A percentile compares a stretch with the other conserved stretches of the same genome.
phyloP scores from a whole-genome alignment of 1,140 invertebrate species.

The Agrypnia vestita region DNA sequence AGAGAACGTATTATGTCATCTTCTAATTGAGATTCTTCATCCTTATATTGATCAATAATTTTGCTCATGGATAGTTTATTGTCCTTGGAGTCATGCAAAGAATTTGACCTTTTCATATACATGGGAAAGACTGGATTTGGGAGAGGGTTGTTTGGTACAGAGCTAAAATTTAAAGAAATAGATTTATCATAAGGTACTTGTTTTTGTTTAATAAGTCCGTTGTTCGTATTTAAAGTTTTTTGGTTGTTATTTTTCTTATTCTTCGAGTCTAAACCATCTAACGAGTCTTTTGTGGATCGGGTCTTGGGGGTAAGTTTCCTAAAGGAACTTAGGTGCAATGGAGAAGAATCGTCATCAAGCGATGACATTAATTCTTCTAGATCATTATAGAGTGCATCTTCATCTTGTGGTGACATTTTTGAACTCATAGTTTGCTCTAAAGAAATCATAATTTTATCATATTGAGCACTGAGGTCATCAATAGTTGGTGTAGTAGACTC shows the following conservation, averaged over 20 bases:
- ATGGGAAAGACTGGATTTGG: conserved; percentile 69
- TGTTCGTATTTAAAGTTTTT: conserved; percentile 35
- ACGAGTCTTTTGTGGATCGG: conserved; percentile 50
- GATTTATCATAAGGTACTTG: conserved; percentile 70
- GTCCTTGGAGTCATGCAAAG: conserved; percentile 68
- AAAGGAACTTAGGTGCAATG: conserved; percentile 46
- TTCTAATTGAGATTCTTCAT: conserved; percentile 66
- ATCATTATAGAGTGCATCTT: conserved; percentile 71
- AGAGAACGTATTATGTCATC: conserved; percentile 72
- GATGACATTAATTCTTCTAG: conserved; percentile 72
- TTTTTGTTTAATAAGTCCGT: conserved; percentile 42
- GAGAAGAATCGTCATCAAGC: conserved; percentile 67
- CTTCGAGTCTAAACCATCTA: conserved; percentile 54
- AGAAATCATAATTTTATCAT: conserved; percentile 72
- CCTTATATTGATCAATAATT: conserved; percentile 64
- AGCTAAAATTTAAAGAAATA: conserved; percentile 72
- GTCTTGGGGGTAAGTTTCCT: conserved; percentile 22
- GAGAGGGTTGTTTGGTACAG: conserved; percentile 66
- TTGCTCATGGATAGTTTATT: conserved; percentile 63
- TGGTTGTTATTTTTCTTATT: conserved; percentile 49
- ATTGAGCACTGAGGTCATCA: conserved; percentile 68
- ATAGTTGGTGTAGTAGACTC: conserved; percentile 64
- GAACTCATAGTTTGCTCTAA: conserved; percentile 72
- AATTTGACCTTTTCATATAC: conserved; percentile 71
- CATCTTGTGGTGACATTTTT: conserved; percentile 69